phyloP scores from a whole-genome alignment of 2,888 invertebrate genomes.

The Dryococelus australis region DNA sequence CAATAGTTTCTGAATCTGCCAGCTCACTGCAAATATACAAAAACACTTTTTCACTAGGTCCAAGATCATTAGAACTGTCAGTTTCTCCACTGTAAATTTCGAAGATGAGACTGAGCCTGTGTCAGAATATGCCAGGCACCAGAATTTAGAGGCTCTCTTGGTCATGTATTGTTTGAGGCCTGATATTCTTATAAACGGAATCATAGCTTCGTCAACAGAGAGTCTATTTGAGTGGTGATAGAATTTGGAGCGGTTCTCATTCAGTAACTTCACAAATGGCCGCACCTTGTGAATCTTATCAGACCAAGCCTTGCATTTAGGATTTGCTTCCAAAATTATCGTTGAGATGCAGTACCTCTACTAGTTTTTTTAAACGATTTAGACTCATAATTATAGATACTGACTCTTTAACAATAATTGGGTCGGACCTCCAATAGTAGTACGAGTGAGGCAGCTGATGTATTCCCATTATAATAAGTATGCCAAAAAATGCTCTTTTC shows the following conservation, averaged over 20 bases:
- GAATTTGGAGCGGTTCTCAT: too few species aligned
- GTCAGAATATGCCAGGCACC: too few species aligned
- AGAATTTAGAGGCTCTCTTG: neutral
- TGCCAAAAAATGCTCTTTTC: neutral
- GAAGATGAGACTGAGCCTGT: too few species aligned
- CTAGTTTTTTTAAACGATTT: neutral
- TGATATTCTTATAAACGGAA: neutral
- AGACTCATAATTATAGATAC: too few species aligned
- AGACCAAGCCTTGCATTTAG: neutral
- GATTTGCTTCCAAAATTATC: neutral
- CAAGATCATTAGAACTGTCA: too few species aligned
- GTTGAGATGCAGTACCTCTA: slow-evolving; percentile 1
- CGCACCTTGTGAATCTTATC: too few species aligned
- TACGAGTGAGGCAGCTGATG: neutral
- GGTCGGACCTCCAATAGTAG: neutral
- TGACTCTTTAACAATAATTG: too few species aligned
- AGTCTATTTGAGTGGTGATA: too few species aligned
- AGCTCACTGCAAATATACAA: too few species aligned
- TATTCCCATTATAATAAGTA: neutral
- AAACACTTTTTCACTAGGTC: too few species aligned
- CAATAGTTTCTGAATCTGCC: neutral
- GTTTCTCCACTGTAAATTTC: too few species aligned
- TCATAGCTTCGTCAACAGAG: neutral
- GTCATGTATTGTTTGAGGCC: neutral
- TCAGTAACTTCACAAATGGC: neutral